Conservation (phyloP, 1,140 invertebrate species). For the Drosophila azteca region DNA sequence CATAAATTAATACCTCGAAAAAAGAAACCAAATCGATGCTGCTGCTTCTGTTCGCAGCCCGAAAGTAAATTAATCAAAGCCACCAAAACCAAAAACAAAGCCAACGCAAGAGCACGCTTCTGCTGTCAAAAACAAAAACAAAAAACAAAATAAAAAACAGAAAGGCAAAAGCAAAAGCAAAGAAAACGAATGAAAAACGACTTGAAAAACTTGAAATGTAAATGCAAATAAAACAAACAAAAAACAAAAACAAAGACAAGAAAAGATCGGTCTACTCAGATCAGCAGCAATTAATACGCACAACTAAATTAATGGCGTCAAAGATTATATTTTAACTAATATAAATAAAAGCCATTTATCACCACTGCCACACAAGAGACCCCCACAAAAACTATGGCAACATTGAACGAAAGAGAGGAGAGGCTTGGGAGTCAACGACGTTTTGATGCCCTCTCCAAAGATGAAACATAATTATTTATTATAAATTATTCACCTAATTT, state of each 20-base stretch:
- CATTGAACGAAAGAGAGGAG: background rate
- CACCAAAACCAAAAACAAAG: conserved; percentile 28
- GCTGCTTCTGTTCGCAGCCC: conserved; percentile 58
- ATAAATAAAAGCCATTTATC: conserved; percentile 68
- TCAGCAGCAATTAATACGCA: conserved; percentile 64
- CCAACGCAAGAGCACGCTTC: conserved; percentile 54
- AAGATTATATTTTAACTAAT: conserved; percentile 67
- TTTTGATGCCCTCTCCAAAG: too few species aligned
- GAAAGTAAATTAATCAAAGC: conserved; percentile 67
- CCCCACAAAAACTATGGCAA: background rate
- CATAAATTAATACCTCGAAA: conserved; percentile 64
- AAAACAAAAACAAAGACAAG: conserved; percentile 23
- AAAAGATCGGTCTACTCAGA: conserved; percentile 34
- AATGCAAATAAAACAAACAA: conserved; percentile 48
- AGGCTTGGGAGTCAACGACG: too few species aligned
- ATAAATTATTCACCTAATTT: too few species aligned
- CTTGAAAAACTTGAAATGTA: conserved; percentile 58
- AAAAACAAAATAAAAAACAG: background rate
- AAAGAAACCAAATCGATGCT: conserved; percentile 58
- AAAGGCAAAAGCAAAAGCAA: conserved; percentile 39
- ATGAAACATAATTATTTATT: too few species aligned
- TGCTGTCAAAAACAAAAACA: conserved; percentile 61
- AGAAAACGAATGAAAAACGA: conserved; percentile 29
- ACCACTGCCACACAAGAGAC: conserved; percentile 11
- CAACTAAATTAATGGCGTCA: conserved; percentile 74